Evolutionary conservation across 2,888 invertebrate genomes (phyloP).

Genomic region (Cryptocephalus primarius): DNA sequence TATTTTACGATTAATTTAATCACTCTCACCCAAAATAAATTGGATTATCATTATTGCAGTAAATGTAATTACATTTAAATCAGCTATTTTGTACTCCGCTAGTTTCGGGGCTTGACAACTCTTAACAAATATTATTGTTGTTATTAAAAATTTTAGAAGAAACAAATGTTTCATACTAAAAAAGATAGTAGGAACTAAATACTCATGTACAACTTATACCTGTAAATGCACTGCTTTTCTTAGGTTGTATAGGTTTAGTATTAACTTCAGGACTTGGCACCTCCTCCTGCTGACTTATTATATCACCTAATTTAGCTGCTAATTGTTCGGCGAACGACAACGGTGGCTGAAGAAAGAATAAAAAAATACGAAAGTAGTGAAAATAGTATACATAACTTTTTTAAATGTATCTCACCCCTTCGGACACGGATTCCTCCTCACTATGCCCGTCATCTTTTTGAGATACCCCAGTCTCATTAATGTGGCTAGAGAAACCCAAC

Average conservation of each 20-base stretch:
- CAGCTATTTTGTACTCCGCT: too few species aligned
- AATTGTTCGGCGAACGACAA: slow-evolving; percentile 50
- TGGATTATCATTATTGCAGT: too few species aligned
- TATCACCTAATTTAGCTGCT: slow-evolving; percentile 45
- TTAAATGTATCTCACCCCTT: too few species aligned
- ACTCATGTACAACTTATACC: not conserved
- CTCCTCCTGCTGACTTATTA: slow-evolving; percentile 30
- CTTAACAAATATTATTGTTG: too few species aligned
- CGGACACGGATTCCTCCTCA: too few species aligned
- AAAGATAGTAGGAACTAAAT: not conserved
- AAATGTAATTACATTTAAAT: too few species aligned
- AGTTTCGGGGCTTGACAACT: too few species aligned
- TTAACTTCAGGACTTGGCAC: slow-evolving; percentile 33
- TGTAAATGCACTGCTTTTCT: not conserved
- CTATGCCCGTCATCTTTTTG: too few species aligned
- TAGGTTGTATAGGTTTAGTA: slow-evolving; percentile 35
- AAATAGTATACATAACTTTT: too few species aligned
- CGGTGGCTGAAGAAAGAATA: slow-evolving; percentile 12
- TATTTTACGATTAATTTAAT: too few species aligned
- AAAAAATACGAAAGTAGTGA: too few species aligned
- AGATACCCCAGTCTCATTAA: slow-evolving; percentile 14
- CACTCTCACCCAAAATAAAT: too few species aligned
- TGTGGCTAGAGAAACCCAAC: slow-evolving; percentile 17
- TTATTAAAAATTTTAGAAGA: not conserved
- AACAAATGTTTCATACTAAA: not conserved